Base-by-base conservation (phyloP, 2,113 vertebrate species). In the Thalassoma bifasciatum region DNA sequence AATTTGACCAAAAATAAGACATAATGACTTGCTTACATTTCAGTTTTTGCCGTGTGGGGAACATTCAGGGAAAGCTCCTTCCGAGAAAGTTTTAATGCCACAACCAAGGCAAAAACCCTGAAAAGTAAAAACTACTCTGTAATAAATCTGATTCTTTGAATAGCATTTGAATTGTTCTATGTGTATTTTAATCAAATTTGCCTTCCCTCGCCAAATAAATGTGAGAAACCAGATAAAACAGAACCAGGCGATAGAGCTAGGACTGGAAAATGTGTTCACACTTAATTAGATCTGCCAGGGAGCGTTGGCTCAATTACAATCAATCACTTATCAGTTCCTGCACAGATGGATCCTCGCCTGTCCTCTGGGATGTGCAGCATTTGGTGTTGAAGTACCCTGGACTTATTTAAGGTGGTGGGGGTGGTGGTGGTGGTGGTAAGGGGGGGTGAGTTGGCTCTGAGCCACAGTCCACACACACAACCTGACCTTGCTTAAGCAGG, bases 401-500 rank as follows among this genome's bases (percentile, higher is more conserved):
- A 21, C 49, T 73, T 21, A 26, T 14, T 81, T 11, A 24, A 24
- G 40, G 70, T 21, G 49, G n/a, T n/a, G n/a, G n/a, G n/a, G n/a
- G n/a, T n/a, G n/a, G n/a, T n/a, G n/a, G n/a, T n/a, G n/a, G n/a
- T n/a, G n/a, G n/a, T n/a, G n/a, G n/a, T n/a, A n/a, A n/a, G n/a
- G 50, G 24, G 49, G 5, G 40, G 34, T 30, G 58, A 46, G 38
- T 23, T 85, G 75, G 68, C 71, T 71, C 11, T 3, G 37, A 72
- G 70, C 66, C 67, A 71, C 47, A 50, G 44, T 68, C 3, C 21
- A 19, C 26, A 62, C 26, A 62, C 10, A 58, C 36, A 62, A 24
- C 34, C 54, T 84, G 70, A 85, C 75, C 75, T 84, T 84, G 73
- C 67, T 64, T 56, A 12, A 46, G 46, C 56, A 70, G 57, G 7